These are phyloP conservation scores for Acanthochromis polyacanthus DNA, from an alignment of 2,113 vertebrate species.

Conservation along the genomic window DNA sequence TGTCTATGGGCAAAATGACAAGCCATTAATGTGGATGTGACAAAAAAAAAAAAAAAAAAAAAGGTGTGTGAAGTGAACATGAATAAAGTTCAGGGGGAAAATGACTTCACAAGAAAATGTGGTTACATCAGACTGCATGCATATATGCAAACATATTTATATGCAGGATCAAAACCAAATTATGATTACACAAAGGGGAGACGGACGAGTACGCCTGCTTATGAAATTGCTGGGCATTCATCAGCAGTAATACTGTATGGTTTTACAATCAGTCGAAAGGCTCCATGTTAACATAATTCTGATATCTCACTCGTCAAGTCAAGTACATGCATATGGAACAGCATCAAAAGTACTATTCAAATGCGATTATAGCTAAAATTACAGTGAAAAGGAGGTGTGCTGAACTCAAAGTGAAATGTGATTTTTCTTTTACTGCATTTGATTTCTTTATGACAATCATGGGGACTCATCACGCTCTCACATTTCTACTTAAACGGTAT, in stretches of 20 bases:
- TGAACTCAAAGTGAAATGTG: not conserved
- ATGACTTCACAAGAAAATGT: not conserved
- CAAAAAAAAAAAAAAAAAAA: too few species aligned
- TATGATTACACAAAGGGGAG: slow-evolving; percentile 5
- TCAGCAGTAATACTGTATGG: not conserved
- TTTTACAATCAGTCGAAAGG: slow-evolving; percentile 1
- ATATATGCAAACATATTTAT: slow-evolving; percentile 1
- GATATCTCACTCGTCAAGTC: too few species aligned
- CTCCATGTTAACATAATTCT: not conserved
- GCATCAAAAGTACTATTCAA: too few species aligned
- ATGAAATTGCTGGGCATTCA: slow-evolving; percentile 8
- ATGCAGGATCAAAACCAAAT: not conserved
- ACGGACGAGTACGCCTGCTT: not conserved
- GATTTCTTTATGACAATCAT: too few species aligned
- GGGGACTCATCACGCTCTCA: not conserved
- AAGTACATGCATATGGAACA: too few species aligned
- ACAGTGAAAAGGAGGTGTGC: not conserved
- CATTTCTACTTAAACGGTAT: too few species aligned
- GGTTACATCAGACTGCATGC: slow-evolving; percentile 10
- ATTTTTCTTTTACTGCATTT: too few species aligned
- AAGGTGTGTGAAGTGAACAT: slow-evolving; percentile 19
- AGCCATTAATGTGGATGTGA: slow-evolving; percentile 43
- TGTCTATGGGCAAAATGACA: slow-evolving; percentile 42
- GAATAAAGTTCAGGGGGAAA: not conserved
- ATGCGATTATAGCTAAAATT: not conserved